Evolutionary conservation across 1,140 invertebrate genomes (phyloP), one percentile per base, ranked within the genome.

Genomic region (Meloidogyne floridensis): DNA sequence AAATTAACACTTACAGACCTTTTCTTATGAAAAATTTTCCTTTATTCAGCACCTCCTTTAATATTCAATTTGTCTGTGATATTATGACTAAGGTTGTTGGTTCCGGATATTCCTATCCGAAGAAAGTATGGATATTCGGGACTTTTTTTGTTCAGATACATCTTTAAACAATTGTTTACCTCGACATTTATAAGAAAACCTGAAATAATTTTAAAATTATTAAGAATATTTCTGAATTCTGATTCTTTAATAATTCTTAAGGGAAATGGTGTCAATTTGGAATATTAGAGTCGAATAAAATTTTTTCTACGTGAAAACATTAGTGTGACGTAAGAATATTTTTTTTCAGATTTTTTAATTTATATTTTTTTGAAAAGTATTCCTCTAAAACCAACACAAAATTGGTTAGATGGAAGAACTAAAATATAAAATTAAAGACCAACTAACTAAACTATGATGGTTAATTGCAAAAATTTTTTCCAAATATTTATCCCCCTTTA

Each of bases 391-490:
- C 84, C 89, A 83, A 75, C 85, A 85, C 53, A 85, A 82, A 76
- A 81, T 20, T 87, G 89, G 43, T 92, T 92, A 80, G 88, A 89
- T 71, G 75, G 86, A 5, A 74, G 51, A 9, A 86, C 83, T 43
- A 43, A n/a, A n/a, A n/a, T n/a, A n/a, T n/a, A n/a, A n/a, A n/a
- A n/a, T n/a, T 87, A 11, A 82, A 76, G n/a, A 71, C 86, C 92
- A 8, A 94, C 94, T 4, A 93, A 93, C 1, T 92, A 95, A 81
- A 90, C 72, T n/a, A 71, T 32, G 54, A n/a, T 18, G 43, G 51
- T 43, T 32, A 32, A 32, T 32, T 32, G 32, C 32, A 32, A 32
- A 32, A 32, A n/a, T n/a, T 32, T 32, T 32, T 32, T 32, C 32
- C 32, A 32, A 32, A 32, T 32, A 32, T 32, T 32, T 32, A 32